These are phyloP conservation scores for Gambusia yucatana DNA, from an alignment of 2,797 vertebrate genomes.

Conservation along the genomic window DNA sequence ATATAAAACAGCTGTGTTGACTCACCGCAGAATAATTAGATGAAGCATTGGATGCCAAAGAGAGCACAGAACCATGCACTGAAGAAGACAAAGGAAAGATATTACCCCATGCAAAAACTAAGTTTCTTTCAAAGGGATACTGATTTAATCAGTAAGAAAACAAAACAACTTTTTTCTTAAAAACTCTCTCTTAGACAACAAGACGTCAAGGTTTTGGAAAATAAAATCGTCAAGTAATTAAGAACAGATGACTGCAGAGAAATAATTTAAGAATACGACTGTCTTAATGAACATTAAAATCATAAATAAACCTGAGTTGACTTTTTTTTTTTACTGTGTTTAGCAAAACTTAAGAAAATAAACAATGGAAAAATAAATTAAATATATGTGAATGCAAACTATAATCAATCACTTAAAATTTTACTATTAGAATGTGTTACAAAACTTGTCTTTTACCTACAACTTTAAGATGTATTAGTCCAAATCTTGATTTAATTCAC, in stretches of 20 bases:
- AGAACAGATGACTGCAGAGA: not conserved
- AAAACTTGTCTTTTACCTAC: not conserved
- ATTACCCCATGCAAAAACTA: not conserved
- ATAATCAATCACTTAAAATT: not conserved
- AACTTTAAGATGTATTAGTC: not conserved
- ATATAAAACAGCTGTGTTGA: slow-evolving; percentile 30
- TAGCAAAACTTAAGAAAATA: not conserved
- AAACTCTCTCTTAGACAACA: too few species aligned
- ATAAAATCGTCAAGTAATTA: not conserved
- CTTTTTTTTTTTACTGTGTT: not conserved
- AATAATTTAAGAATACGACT: not conserved
- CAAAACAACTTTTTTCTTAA: not conserved
- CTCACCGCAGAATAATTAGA: slow-evolving; percentile 97
- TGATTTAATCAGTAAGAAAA: not conserved
- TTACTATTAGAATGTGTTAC: not conserved
- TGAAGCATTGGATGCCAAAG: slow-evolving; percentile 95
- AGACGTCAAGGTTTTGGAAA: not conserved
- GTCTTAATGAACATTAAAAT: not conserved
- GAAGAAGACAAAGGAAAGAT: slow-evolving; percentile 41
- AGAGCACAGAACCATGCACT: slow-evolving; percentile 97
- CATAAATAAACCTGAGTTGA: not conserved
- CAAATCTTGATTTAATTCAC: slow-evolving; percentile 5
- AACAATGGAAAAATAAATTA: not conserved
- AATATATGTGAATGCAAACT: not conserved
- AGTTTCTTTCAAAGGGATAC: not conserved